These are phyloP conservation scores for Montipora sp. DNA, from an alignment of 64 coral and sea anemone genomes.

Conservation along the genomic window DNA sequence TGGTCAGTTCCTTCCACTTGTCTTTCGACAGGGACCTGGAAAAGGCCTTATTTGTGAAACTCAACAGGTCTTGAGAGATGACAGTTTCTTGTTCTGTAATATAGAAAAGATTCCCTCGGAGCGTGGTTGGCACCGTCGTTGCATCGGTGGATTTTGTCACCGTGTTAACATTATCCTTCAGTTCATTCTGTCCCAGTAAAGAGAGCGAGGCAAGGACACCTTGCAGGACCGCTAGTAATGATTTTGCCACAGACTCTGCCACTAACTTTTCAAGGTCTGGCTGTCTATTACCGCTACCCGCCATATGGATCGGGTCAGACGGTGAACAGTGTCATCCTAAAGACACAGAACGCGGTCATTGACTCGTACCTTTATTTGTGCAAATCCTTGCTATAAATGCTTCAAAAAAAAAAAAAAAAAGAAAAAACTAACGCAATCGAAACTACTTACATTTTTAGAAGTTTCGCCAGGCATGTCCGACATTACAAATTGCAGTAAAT, in stretches of 20 bases:
- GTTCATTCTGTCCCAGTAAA: not conserved
- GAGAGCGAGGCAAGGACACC: not conserved
- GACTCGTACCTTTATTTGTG: no score
- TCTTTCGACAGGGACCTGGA: not conserved
- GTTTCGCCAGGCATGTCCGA: not conserved
- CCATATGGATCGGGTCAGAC: slow-evolving; percentile 6
- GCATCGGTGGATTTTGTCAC: not conserved
- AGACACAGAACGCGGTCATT: not conserved
- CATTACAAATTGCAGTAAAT: not conserved
- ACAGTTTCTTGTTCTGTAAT: not conserved
- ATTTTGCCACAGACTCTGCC: not conserved
- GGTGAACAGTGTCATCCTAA: not conserved
- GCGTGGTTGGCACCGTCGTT: not conserved
- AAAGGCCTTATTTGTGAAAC: not conserved
- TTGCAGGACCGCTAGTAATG: not conserved
- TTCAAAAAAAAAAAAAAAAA: no score
- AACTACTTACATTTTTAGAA: no score
- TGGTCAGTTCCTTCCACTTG: not conserved
- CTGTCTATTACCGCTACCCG: not conserved
- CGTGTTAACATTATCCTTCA: not conserved
- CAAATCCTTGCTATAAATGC: no score
- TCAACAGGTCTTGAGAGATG: not conserved
- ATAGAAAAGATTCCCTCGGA: not conserved
- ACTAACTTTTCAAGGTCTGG: slow-evolving; percentile 2
- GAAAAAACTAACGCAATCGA: no score